These are phyloP conservation scores for Montipora efflorescens DNA, from an alignment of 64 coral and sea anemone genomes.

Conservation along the genomic window DNA sequence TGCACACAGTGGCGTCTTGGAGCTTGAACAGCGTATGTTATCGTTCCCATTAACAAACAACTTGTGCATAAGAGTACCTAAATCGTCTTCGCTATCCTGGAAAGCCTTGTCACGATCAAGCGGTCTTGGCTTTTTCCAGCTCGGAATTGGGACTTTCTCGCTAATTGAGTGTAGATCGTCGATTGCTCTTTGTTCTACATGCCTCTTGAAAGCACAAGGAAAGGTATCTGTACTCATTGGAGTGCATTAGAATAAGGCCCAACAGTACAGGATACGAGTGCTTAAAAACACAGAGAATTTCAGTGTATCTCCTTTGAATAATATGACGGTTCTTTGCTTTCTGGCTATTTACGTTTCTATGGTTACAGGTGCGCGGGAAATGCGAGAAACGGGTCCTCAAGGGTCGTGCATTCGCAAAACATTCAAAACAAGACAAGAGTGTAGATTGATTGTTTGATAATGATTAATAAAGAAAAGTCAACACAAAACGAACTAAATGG, in stretches of 20 bases:
- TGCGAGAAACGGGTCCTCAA: too few relatives aligned
- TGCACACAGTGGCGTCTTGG: constrained; percentile 2
- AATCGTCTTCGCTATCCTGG: constrained; percentile 23
- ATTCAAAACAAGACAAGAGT: too few relatives aligned
- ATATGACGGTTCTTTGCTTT: neutral
- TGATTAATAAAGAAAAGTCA: too few relatives aligned
- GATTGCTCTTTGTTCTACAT: constrained; percentile 14
- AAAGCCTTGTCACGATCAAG: neutral
- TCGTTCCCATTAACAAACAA: constrained; percentile 46
- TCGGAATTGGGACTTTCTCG: neutral
- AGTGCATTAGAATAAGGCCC: neutral
- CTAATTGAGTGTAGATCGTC: constrained; percentile 35
- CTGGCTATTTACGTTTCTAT: neutral
- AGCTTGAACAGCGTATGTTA: neutral
- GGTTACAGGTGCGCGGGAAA: neutral
- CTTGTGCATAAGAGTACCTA: constrained; percentile 27
- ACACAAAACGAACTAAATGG: too few relatives aligned
- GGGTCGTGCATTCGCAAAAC: too few relatives aligned
- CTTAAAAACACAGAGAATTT: neutral
- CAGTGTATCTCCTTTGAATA: neutral
- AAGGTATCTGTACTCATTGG: constrained; percentile 5
- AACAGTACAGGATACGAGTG: neutral
- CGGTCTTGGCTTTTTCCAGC: neutral
- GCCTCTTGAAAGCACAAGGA: constrained; percentile 56
- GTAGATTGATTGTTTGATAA: too few relatives aligned